Conservation (phyloP, 2,888 invertebrate species). For the Xanthia togata region DNA sequence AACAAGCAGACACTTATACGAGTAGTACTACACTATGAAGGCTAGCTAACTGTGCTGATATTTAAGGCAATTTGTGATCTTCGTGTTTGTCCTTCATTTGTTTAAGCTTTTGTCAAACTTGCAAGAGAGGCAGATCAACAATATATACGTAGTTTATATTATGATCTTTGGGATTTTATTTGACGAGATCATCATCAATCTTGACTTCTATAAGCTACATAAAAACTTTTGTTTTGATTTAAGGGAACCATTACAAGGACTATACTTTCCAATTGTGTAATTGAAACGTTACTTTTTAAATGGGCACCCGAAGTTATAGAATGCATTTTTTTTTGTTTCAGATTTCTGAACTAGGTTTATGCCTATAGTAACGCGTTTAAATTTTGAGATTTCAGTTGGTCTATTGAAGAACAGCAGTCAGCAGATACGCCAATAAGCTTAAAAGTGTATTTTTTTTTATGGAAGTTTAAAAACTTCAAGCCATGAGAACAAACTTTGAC, state of each 20-base stretch:
- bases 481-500: too few species aligned
- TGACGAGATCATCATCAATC: background rate
- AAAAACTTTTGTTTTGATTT: background rate
- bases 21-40: conserved; percentile 80
- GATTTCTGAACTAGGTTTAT: background rate
- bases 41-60: conserved; percentile 69
- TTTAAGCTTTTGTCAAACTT: background rate
- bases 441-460: background rate
- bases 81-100: conserved; percentile 41
- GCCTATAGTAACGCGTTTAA: too few species aligned
- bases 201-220: background rate
- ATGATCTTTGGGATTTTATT: background rate
- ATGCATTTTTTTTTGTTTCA: background rate
- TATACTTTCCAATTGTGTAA: background rate
- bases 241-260: too few species aligned
- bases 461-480: too few species aligned
- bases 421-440: background rate
- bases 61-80: conserved; percentile 69
- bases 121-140: background rate
- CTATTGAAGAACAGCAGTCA: background rate
- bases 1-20: conserved; percentile 82
- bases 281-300: background rate
- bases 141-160: too few species aligned
- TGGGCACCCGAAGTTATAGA: background rate
- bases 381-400: too few species aligned